phyloP scores from a whole-genome alignment of 2,113 vertebrate species.

The Oplegnathus fasciatus region DNA sequence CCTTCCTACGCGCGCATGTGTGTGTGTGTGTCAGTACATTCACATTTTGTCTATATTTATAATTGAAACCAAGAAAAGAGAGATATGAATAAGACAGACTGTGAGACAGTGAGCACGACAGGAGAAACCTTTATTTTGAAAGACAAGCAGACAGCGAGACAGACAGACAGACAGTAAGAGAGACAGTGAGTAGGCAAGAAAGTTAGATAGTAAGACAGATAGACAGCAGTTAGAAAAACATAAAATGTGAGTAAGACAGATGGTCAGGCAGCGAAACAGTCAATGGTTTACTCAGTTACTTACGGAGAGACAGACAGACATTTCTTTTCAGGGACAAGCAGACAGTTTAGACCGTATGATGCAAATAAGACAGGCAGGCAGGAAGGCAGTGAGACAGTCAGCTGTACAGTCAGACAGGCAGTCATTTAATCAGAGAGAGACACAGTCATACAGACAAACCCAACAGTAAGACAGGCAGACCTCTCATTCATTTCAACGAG shows the following conservation, averaged over 20 bases:
- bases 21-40: background rate
- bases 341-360: background rate
- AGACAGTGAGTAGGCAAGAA: background rate
- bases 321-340: background rate
- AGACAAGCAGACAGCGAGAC: background rate
- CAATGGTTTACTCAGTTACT: no score
- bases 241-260: background rate
- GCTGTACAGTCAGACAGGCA: background rate
- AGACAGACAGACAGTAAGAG: background rate
- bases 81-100: background rate
- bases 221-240: background rate
- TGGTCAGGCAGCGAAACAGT: background rate
- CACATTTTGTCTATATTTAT: constrained; percentile 16
- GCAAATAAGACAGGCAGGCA: background rate
- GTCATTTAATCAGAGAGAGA: background rate
- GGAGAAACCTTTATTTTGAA: background rate
- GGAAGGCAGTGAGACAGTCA: background rate
- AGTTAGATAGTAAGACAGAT: background rate
- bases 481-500: background rate
- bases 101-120: background rate
- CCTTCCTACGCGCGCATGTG: constrained; percentile 28
- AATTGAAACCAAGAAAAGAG: background rate
- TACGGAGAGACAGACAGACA: background rate
- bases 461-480: background rate
- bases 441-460: background rate